phyloP scores from a whole-genome alignment of 2,888 invertebrate genomes.

The Drosophila antonietae region DNA sequence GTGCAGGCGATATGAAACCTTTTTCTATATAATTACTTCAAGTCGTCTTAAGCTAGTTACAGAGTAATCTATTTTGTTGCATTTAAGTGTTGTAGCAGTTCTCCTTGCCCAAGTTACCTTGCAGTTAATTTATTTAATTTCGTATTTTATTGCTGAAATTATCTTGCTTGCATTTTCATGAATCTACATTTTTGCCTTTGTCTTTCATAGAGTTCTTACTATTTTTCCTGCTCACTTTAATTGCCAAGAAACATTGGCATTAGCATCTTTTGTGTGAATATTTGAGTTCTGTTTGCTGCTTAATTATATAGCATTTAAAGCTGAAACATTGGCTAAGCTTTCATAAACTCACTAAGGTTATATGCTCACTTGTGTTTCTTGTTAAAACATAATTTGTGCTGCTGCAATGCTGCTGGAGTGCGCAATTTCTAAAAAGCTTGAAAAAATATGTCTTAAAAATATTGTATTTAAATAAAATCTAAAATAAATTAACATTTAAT shows the following conservation, averaged over 20 bases:
- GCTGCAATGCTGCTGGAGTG: too few relatives aligned
- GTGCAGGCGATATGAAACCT: neutral
- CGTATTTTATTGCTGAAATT: neutral
- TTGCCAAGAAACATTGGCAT: neutral
- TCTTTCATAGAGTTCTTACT: neutral
- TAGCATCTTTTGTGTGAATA: neutral
- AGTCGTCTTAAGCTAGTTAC: neutral
- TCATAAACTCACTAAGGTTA: too few relatives aligned
- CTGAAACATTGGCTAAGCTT: too few relatives aligned
- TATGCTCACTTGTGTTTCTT: too few relatives aligned
- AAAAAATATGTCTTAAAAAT: too few relatives aligned
- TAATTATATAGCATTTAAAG: too few relatives aligned
- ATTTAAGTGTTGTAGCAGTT: neutral
- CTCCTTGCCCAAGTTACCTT: neutral
- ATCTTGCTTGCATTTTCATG: neutral
- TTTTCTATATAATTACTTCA: neutral
- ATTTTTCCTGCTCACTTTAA: neutral
- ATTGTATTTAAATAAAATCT: too few relatives aligned
- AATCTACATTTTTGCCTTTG: neutral
- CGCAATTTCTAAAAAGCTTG: too few relatives aligned
- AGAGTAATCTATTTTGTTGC: neutral
- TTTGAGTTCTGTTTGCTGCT: neutral
- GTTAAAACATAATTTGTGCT: too few relatives aligned
- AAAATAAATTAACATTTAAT: too few relatives aligned
- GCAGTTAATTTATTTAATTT: neutral